Evolutionary conservation across 2,888 invertebrate species (phyloP), one percentile per base, ranked within the genome.

Genomic region (Tholera decimalis): DNA sequence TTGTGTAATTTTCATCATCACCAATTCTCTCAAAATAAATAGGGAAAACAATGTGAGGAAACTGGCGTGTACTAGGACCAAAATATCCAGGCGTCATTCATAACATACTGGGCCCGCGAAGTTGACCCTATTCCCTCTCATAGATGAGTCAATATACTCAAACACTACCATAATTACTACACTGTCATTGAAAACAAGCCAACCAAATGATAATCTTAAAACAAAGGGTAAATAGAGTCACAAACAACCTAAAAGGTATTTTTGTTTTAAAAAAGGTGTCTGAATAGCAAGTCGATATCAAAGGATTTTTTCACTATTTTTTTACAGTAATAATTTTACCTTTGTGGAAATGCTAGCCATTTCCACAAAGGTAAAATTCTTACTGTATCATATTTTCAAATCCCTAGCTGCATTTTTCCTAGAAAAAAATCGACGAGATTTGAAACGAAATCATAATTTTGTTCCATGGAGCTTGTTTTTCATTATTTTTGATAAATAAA

Each of bases 251-350:
- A n/a, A n/a, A n/a, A n/a, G n/a, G n/a, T n/a, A n/a, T n/a, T n/a
- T n/a, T n/a, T 18, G 28, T 39, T 41, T 30, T 26, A 58, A 54
- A 54, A 41, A 15, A 9, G 22, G 35, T n/a, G 28, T 9, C 11
- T 51, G 51, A 44, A 51, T 35, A 9, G 18, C 15, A 35, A 44
- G 0, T 8, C 28, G 18, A 28, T 7, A 9, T 64, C 51, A 64
- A 64, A 64, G 64, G 18, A 4, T 43, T 56, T 49, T 43, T 50
- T 43, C 4, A 35, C 33, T 28, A 28, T 33, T 43, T n/a, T n/a
- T n/a, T n/a, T n/a, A n/a, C n/a, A n/a, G n/a, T n/a, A n/a, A n/a
- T n/a, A n/a, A n/a, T n/a, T n/a, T n/a, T 5, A 18, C 2, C 15
- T 28, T 18, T 43, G 28, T 1, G 20, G 5, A 2, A 22, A 26